Evolutionary conservation across 2,797 vertebrate species (phyloP), one percentile per base, ranked within the genome.

Genomic region (Pteropus rufus): DNA sequence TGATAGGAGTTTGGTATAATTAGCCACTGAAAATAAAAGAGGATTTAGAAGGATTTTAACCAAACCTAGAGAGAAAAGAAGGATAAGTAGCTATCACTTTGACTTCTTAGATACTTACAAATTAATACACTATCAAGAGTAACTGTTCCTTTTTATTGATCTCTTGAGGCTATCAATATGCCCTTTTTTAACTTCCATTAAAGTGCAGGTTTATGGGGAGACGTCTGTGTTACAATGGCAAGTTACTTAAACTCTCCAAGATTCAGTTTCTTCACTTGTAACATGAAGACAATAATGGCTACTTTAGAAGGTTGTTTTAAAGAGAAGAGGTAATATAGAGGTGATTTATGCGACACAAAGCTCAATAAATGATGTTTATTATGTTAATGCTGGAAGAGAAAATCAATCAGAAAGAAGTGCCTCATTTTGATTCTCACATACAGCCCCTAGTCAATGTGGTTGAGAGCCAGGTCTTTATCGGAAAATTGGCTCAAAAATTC

Each of bases 331-430:
- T 69, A 81, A 80, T 70, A 15, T 41, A 77, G 29, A 91, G 44
- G 39, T 64, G 10, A 56, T 73, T 81, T 58, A 75, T 15, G 24
- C 7, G 58, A 69, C 58, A 26, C 15, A 86, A 69, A 64, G 26
- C 41, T 93, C 87, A 88, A 10, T 89, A 89, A 91, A 84, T 58
- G 41, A 81, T 36, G 67, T 15, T 69, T 73, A 92, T 23, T n/a
- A 65, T 36, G 90, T 96, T 89, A 95, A 87, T 18, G 26, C 60
- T 73, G 49, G 65, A 93, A 89, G 65, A 73, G 67, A 92, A 93
- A 72, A 46, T 11, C 83, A 23, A 62, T 36, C 54, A 94, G 49
- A 87, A 91, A 83, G n/a, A 85, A 49, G 23, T 34, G 36, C 23
- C 16, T 85, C 81, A 52, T 84, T 94, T 75, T 86, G 82, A 86